phyloP scores from a whole-genome alignment of 2,888 invertebrate species.

The Minunthozetes semirufus region DNA sequence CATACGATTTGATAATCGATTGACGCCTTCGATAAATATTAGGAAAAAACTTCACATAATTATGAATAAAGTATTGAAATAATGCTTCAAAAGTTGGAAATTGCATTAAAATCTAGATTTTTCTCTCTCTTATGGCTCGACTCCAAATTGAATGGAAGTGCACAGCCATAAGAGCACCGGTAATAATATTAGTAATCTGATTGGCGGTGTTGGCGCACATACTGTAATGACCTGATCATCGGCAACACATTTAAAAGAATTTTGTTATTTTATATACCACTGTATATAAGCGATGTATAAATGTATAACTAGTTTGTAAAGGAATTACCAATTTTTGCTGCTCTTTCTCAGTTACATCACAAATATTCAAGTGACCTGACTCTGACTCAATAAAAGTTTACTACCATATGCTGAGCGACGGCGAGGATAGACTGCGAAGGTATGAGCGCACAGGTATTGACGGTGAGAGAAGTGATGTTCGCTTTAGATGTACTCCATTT shows the following conservation, averaged over 20 bases:
- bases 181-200: too few relatives aligned
- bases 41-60: too few relatives aligned
- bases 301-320: background rate
- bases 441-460: background rate
- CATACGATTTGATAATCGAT: too few relatives aligned
- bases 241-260: background rate
- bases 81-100: too few relatives aligned
- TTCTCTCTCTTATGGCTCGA: too few relatives aligned
- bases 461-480: constrained; percentile 2
- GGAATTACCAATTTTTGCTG: background rate
- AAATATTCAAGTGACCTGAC: constrained; percentile 15
- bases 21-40: too few relatives aligned
- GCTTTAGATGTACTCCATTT: background rate
- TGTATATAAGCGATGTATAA: background rate
- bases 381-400: background rate
- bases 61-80: too few relatives aligned
- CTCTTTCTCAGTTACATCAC: constrained; percentile 1
- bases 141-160: too few relatives aligned
- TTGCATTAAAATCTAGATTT: too few relatives aligned
- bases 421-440: too few relatives aligned
- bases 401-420: background rate
- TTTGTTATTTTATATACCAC: too few relatives aligned
- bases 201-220: background rate
- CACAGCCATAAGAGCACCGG: too few relatives aligned
- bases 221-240: background rate